These are phyloP conservation scores for Copsychus sechellarum DNA, from an alignment of 2,113 vertebrate species.

Conservation along the genomic window DNA sequence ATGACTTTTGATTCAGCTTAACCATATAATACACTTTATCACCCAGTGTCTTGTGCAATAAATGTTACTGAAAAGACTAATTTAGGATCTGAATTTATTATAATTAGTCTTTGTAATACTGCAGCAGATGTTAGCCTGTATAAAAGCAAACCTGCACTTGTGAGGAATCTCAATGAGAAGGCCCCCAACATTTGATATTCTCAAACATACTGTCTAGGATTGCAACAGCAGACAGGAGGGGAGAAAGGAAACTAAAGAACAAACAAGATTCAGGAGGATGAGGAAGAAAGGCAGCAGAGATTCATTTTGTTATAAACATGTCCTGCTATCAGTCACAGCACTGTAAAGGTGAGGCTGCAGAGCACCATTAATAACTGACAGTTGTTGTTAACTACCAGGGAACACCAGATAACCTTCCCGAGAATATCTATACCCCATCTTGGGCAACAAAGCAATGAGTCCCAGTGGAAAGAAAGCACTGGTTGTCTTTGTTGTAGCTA, in stretches of 20 bases:
- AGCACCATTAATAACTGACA: constrained; percentile 70
- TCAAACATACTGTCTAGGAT: constrained; percentile 8
- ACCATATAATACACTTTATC: constrained; percentile 63
- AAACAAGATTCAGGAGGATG: neutral
- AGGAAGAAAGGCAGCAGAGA: neutral
- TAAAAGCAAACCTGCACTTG: constrained; percentile 62
- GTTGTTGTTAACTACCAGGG: constrained; percentile 74
- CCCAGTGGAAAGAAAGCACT: constrained; percentile 72
- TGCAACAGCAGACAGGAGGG: neutral
- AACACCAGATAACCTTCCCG: constrained; percentile 72
- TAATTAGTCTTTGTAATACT: constrained; percentile 75
- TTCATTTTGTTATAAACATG: neutral
- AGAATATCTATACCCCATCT: constrained; percentile 70
- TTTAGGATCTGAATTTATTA: constrained; percentile 78
- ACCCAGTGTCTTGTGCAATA: constrained; percentile 61
- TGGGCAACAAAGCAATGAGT: constrained; percentile 77
- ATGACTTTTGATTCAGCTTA: constrained; percentile 57
- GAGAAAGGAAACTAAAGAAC: neutral
- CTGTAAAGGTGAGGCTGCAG: constrained; percentile 32
- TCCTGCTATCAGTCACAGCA: neutral
- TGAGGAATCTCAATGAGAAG: constrained; percentile 73
- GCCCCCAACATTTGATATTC: constrained; percentile 8
- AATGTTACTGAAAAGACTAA: constrained; percentile 74
- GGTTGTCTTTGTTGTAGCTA: constrained; percentile 77
- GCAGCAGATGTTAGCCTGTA: constrained; percentile 71